Percentiles rank a stretch among this genome's conserved stretches.
Conservation (phyloP, 2,888 invertebrate genomes). For the Pimpla rufipes region DNA sequence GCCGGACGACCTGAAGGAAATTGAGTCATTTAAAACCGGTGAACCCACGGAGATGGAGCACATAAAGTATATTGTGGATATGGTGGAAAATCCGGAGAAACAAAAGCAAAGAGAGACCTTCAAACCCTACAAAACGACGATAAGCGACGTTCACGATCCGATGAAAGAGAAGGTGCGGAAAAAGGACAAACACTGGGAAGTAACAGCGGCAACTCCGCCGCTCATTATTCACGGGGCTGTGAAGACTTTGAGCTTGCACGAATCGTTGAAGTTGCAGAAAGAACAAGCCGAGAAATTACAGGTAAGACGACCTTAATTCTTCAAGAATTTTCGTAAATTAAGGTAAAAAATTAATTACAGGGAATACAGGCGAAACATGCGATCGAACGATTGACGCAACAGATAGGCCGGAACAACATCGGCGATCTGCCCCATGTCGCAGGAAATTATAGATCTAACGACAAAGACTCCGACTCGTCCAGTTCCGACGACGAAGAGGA, state of each 20-base stretch:
- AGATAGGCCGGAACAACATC: constrained; percentile 84
- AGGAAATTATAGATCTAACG: constrained; percentile 84
- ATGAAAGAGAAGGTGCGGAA: constrained; percentile 86
- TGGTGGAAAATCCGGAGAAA: constrained; percentile 83
- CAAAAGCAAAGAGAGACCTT: constrained; percentile 84
- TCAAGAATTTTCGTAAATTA: constrained; percentile 1
- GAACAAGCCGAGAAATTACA: constrained; percentile 84
- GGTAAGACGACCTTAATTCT: constrained; percentile 70
- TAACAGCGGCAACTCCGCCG: constrained; percentile 89
- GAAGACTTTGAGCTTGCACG: constrained; percentile 86
- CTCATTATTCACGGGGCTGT: constrained; percentile 87
- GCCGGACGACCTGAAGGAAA: constrained; percentile 86
- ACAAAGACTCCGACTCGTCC: constrained; percentile 78
- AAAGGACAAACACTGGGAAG: constrained; percentile 87
- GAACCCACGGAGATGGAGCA: constrained; percentile 83
- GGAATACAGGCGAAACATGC: constrained; percentile 87
- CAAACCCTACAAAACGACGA: constrained; percentile 88
- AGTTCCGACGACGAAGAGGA: constrained; percentile 86
- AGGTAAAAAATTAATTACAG: constrained; percentile 75
- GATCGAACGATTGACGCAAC: constrained; percentile 86
- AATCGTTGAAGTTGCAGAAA: constrained; percentile 87
- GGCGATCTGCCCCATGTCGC: constrained; percentile 82
- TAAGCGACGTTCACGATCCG: constrained; percentile 87
- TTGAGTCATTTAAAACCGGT: constrained; percentile 79
- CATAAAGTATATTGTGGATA: constrained; percentile 87